Percentiles rank a stretch among this genome's conserved stretches.
These are phyloP conservation scores for Nemapogon koenigi DNA, from an alignment of 2,888 invertebrate species.

Conservation along the genomic window DNA sequence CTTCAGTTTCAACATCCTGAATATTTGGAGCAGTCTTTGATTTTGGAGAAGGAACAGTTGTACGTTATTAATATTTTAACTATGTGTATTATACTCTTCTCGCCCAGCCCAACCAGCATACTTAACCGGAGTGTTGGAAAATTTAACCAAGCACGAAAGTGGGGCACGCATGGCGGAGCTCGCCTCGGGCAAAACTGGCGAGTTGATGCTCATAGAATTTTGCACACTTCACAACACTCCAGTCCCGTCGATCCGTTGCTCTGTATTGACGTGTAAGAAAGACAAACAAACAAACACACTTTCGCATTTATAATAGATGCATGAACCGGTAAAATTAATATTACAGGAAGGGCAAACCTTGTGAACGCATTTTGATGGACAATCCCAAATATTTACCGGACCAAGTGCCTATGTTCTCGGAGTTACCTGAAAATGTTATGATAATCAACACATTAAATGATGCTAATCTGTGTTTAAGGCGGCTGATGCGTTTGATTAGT, in stretches of 20 bases:
- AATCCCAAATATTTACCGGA: constrained; percentile 35
- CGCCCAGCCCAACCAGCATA: too few relatives aligned
- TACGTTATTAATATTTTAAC: too few relatives aligned
- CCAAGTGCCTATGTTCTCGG: constrained; percentile 29
- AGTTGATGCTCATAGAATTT: too few relatives aligned
- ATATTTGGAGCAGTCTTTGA: constrained; percentile 35
- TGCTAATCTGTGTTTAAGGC: constrained; percentile 48
- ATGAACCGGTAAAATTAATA: neutral
- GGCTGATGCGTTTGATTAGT: constrained; percentile 37
- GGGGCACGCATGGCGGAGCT: too few relatives aligned
- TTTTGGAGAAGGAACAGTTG: constrained; percentile 21
- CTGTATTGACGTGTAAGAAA: too few relatives aligned
- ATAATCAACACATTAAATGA: constrained; percentile 67
- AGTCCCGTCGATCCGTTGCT: too few relatives aligned
- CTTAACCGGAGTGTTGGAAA: too few relatives aligned
- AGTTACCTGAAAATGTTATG: constrained; percentile 67
- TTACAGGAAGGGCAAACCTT: constrained; percentile 31
- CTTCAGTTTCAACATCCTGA: constrained; percentile 64
- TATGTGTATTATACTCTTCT: too few relatives aligned
- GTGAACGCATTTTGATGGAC: constrained; percentile 40
- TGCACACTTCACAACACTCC: neutral
- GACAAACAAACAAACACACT: too few relatives aligned
- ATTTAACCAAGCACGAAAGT: too few relatives aligned
- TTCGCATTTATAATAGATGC: neutral
- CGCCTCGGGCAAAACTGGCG: too few relatives aligned